Evolutionary conservation across 2,888 invertebrate genomes (phyloP).

Genomic region (Caenorhabditis zanzibari): DNA sequence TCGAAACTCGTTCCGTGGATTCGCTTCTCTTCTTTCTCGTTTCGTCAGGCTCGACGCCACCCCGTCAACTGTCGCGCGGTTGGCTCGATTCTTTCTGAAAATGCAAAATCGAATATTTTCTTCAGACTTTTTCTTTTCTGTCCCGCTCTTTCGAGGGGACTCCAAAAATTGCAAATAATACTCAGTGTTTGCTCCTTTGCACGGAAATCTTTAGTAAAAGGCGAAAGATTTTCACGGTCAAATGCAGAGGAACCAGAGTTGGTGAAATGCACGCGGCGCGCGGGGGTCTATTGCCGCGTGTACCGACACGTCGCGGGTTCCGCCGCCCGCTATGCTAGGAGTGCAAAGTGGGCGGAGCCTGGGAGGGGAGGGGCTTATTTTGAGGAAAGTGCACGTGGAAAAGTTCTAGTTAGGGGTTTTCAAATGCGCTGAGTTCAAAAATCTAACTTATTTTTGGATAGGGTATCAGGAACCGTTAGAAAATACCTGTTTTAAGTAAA

Average conservation of each 20-base stretch:
- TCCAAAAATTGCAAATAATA: conserved; percentile 69
- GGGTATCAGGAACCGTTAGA: neutral
- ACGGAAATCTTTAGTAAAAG: conserved; percentile 83
- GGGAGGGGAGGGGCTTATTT: neutral
- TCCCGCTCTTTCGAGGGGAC: conserved; percentile 73
- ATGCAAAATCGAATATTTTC: neutral
- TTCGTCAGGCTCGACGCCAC: conserved; percentile 58
- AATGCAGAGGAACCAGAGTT: conserved; percentile 70
- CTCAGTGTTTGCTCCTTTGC: conserved; percentile 73
- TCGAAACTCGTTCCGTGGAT: conserved; percentile 13
- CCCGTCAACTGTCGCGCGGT: conserved; percentile 56
- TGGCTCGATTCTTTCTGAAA: conserved; percentile 45
- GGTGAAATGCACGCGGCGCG: neutral
- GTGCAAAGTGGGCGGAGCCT: conserved; percentile 14
- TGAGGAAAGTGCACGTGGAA: neutral
- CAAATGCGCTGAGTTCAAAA: too few species aligned
- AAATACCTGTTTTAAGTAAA: conserved; percentile 39
- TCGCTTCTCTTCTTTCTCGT: conserved; percentile 7
- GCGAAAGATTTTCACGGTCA: conserved; percentile 81
- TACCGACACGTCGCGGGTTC: conserved; percentile 56
- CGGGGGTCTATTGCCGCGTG: neutral
- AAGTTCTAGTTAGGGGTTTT: too few species aligned
- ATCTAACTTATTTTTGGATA: too few species aligned
- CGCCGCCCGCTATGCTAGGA: conserved; percentile 28
- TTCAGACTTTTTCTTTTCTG: conserved; percentile 6